Base-by-base conservation (phyloP, 1,140 invertebrate species). In the Platyscapa corneri region DNA sequence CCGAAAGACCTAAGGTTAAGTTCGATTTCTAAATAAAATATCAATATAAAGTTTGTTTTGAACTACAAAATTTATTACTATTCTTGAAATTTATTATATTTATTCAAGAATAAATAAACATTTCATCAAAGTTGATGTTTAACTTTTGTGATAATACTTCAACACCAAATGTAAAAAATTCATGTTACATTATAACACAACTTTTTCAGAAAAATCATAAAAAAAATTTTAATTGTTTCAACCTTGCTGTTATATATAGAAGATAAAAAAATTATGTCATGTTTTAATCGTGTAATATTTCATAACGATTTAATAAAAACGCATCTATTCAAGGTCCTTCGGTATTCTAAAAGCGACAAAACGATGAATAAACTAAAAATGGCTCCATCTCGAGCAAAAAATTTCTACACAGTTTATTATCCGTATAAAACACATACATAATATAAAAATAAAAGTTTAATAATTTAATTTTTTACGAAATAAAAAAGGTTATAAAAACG, bases 21-120 rank as follows among this genome's bases (percentile, higher is more conserved):
- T 86, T 86, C 76, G 76, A 86, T 86, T 86, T 78, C 77, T 86
- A 82, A 70, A 39, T 85, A 53, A 77, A 46, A 12, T n/a, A n/a
- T n/a, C n/a, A 77, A 53, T 8, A 53, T 3, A 27, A 23, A 60
- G 23, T 14, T 60, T 27, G 27, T 60, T 27, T 60, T 60, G 2
- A 20, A 14, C 3, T 27, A 2, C 27, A 60, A 60, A 60, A 60
- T 27, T 1, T 30, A 18, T 78, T 60, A 60, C 37, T 30, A 74
- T 83, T 49, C n/a, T 83, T 37, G 70, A 74, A 49, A 82, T 82
- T 56, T 39, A 82, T 49, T 27, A 42, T 53, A 82, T 46, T 32
- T 32, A 49, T 27, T 49, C 56, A 75, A 1, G 27, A 37, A 18
- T 7, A 75, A 75, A n/a, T 75, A 75, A n/a, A 70, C 16, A 70